Percentiles rank a stretch among this genome's conserved stretches.
Evolutionary conservation across 2,113 vertebrate species (phyloP).

Genomic region (Todiramphus saurophagus): DNA sequence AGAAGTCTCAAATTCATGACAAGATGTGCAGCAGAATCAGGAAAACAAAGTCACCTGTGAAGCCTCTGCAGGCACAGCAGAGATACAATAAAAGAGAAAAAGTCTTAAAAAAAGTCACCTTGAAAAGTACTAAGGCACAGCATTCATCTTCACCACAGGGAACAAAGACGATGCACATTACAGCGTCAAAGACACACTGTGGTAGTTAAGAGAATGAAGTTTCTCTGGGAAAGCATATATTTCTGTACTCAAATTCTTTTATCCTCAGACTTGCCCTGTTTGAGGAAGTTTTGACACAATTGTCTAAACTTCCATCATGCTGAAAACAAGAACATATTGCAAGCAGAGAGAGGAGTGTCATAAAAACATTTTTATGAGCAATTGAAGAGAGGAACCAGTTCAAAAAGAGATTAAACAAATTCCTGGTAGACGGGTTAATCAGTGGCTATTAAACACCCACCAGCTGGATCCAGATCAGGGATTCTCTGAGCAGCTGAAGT

Average conservation of each 20-base stretch:
- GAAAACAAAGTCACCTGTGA: neutral
- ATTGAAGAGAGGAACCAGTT: neutral
- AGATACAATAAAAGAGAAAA: conserved; percentile 2
- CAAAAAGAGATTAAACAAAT: conserved; percentile 24
- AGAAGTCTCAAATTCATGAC: neutral
- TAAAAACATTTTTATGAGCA: neutral
- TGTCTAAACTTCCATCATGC: neutral
- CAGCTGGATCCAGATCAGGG: neutral
- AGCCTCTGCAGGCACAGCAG: neutral
- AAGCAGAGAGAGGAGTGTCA: neutral
- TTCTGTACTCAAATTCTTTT: neutral
- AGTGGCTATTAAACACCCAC: neutral
- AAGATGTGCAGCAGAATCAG: neutral
- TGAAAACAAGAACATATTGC: neutral
- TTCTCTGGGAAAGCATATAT: neutral
- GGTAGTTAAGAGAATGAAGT: neutral
- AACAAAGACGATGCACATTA: neutral
- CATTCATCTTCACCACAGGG: neutral
- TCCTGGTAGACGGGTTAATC: neutral
- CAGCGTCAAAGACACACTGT: neutral
- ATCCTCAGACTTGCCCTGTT: neutral
- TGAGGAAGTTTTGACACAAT: neutral
- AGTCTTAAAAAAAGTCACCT: conserved; percentile 30
- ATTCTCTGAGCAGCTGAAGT: neutral
- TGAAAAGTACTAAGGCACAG: conserved; percentile 12